Percentiles rank a stretch among this genome's conserved stretches.
These are phyloP conservation scores for Pangasius djambal DNA, from an alignment of 2,797 vertebrate genomes.

Conservation along the genomic window DNA sequence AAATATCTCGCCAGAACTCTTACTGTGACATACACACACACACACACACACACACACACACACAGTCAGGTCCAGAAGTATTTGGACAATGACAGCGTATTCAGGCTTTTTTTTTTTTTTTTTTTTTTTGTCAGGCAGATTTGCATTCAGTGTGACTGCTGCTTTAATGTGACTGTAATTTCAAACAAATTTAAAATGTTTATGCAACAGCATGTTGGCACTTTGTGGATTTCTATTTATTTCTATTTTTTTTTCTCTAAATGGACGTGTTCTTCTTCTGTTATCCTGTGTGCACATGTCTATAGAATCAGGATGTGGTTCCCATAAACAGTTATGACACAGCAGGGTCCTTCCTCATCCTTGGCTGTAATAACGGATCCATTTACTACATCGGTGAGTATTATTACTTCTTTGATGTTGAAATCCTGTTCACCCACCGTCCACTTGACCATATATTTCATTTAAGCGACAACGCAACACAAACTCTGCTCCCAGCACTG, in stretches of 20 bases:
- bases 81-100: not conserved
- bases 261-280: not conserved
- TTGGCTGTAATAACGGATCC: slow-evolving; percentile 90
- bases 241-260: not conserved
- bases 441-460: not conserved
- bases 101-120: not conserved
- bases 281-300: not conserved
- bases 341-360: slow-evolving; percentile 88
- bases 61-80: no score
- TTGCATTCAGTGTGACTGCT: not conserved
- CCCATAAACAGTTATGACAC: slow-evolving; percentile 92
- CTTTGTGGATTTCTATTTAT: not conserved
- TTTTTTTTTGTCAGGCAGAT: not conserved
- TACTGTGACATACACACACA: not conserved
- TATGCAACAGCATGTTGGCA: not conserved
- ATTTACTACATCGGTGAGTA: slow-evolving; percentile 82
- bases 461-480: not conserved
- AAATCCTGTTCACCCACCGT: not conserved
- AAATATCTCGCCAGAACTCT: not conserved
- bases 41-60: no score
- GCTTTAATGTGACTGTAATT: not conserved
- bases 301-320: slow-evolving; percentile 90
- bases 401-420: not conserved
- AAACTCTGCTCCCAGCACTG: not conserved
- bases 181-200: not conserved